Percentiles rank a stretch among this genome's conserved stretches.
Conservation (phyloP, 2,888 invertebrate species). For the Mesopsocus fuscifrons region DNA sequence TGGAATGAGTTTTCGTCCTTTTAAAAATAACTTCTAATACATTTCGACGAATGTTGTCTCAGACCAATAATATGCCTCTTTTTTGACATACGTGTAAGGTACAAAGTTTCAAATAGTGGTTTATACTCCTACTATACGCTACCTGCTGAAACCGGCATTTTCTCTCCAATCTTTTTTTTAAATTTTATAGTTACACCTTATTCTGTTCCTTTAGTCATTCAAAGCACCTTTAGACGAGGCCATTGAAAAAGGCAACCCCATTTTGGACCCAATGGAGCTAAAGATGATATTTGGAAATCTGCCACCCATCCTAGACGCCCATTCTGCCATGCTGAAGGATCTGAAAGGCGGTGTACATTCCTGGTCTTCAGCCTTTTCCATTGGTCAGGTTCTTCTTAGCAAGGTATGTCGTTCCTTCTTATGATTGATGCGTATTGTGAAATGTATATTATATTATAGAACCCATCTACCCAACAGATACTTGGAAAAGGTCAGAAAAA, state of each 20-base stretch:
- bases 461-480: too few species aligned
- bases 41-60: too few species aligned
- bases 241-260: slow-evolving; percentile 54
- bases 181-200: too few species aligned
- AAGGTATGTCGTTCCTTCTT: slow-evolving; percentile 33
- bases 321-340: slow-evolving; percentile 51
- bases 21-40: slow-evolving; percentile 11
- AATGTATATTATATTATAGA: too few species aligned
- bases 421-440: too few species aligned
- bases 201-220: too few species aligned
- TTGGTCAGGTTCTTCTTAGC: slow-evolving; percentile 75
- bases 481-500: neutral
- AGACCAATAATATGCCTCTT: too few species aligned
- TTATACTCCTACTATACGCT: too few species aligned
- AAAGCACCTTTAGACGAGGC: slow-evolving; percentile 82
- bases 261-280: slow-evolving; percentile 77
- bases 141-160: too few species aligned
- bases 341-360: slow-evolving; percentile 40
- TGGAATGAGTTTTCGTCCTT: slow-evolving; percentile 10
- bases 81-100: too few species aligned
- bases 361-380: slow-evolving; percentile 76
- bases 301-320: slow-evolving; percentile 84
- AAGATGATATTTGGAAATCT: slow-evolving; percentile 92
- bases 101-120: too few species aligned
- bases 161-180: too few species aligned